Evolutionary conservation across 1,140 invertebrate species (phyloP).

Genomic region (Platyura marginata): DNA sequence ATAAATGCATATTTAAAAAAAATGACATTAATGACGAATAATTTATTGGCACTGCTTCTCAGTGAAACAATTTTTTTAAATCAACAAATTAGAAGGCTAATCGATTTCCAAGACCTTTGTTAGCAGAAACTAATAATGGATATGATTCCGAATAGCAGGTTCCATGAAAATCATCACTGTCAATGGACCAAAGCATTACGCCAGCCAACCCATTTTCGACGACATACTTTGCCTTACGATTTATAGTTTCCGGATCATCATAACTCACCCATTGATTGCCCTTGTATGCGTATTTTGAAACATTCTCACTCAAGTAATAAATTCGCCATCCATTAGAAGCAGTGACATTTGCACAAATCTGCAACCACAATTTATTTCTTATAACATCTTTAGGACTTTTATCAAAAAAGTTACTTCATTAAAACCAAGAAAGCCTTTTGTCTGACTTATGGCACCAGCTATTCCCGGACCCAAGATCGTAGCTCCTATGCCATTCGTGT

Average conservation of each 20-base stretch:
- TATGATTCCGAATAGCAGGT: conserved; percentile 31
- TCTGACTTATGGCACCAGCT: conserved; percentile 33
- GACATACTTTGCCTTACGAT: conserved; percentile 12
- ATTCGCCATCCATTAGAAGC: conserved; percentile 8
- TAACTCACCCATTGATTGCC: conserved; percentile 25
- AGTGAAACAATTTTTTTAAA: too few species aligned
- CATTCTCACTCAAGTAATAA: conserved; percentile 8
- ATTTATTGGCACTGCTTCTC: too few species aligned
- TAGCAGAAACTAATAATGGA: conserved; percentile 24
- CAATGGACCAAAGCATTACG: conserved; percentile 65
- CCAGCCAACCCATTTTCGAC: conserved; percentile 38
- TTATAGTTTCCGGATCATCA: conserved; percentile 22
- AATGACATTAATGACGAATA: too few species aligned
- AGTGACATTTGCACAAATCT: not conserved
- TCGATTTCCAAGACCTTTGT: conserved; percentile 6
- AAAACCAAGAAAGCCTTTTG: conserved; percentile 36
- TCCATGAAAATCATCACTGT: conserved; percentile 55
- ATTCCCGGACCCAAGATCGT: conserved; percentile 24
- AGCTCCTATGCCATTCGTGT: conserved; percentile 24
- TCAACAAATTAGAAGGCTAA: too few species aligned
- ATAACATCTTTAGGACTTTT: too few species aligned
- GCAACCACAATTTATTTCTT: too few species aligned
- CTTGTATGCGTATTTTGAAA: conserved; percentile 16
- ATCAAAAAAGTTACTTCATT: conserved; percentile 32
- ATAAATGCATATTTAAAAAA: too few species aligned